A percentile compares a stretch with the other conserved stretches of the same genome.
These are phyloP conservation scores for Nematostella vectensis DNA, from an alignment of 92 coral and sea anemone species.

Conservation along the genomic window DNA sequence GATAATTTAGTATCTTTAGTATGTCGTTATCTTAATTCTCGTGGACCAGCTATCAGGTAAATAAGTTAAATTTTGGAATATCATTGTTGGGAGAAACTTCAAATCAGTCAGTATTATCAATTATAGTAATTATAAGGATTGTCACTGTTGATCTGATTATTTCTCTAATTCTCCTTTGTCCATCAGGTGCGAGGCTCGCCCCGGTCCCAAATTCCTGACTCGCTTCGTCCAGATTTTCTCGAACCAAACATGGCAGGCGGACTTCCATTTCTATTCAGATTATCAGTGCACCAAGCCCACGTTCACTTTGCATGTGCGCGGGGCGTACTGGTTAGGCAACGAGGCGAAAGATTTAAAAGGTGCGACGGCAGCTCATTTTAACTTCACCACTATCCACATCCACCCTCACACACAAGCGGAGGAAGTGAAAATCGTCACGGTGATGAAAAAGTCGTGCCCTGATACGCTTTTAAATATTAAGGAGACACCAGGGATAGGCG, in stretches of 20 bases:
- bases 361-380: conserved; percentile 43
- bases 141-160: not conserved
- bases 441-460: conserved; percentile 49
- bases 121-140: no score
- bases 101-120: no score
- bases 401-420: conserved; percentile 39
- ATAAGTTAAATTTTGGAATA: no score
- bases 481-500: conserved; percentile 7
- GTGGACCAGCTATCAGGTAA: no score
- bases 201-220: conserved; percentile 72
- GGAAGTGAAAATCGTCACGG: conserved; percentile 18
- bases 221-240: conserved; percentile 48
- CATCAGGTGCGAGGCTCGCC: conserved; percentile 76
- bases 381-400: conserved; percentile 43
- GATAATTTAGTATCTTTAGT: no score
- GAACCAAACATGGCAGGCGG: conserved; percentile 59
- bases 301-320: conserved; percentile 44
- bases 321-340: conserved; percentile 30
- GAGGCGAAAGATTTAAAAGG: conserved; percentile 23
- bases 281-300: conserved; percentile 55
- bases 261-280: conserved; percentile 64
- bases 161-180: conserved; percentile 11
- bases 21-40: no score
- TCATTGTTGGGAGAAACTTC: no score
- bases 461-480: conserved; percentile 35